Conservation (phyloP, 53 echinoderm and acorn worm species). For the Holothuria leucospilota region DNA sequence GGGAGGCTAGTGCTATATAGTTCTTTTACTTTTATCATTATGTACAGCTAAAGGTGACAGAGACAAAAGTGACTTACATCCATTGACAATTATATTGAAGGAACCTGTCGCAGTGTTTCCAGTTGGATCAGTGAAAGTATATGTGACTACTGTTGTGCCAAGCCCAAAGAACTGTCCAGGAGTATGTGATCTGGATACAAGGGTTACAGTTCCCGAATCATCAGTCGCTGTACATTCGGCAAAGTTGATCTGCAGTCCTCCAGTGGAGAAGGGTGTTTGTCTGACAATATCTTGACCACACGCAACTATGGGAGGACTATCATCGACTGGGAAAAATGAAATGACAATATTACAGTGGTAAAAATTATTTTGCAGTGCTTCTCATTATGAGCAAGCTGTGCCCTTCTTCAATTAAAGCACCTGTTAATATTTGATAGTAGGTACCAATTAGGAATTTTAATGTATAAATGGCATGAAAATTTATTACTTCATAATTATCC, state of each 20-base stretch:
- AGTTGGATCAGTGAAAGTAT: slow-evolving; percentile 6
- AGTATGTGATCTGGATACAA: slow-evolving; percentile 18
- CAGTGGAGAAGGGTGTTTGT: slow-evolving; percentile 19
- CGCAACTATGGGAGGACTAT: slow-evolving; percentile 20
- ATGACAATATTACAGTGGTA: too few species aligned
- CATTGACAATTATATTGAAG: slow-evolving; percentile 10
- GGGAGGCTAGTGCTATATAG: too few species aligned
- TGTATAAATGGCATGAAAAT: too few species aligned
- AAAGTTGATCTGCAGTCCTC: slow-evolving; percentile 21
- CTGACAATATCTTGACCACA: slow-evolving; percentile 36
- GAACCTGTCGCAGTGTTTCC: slow-evolving; percentile 6
- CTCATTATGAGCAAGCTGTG: too few species aligned
- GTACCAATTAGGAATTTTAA: too few species aligned
- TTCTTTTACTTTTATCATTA: too few species aligned
- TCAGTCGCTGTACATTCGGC: too few species aligned
- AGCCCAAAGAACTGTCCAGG: slow-evolving; percentile 54
- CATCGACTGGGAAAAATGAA: slow-evolving; percentile 45
- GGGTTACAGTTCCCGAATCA: slow-evolving; percentile 13
- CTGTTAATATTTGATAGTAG: not conserved
- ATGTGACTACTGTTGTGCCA: slow-evolving; percentile 5
- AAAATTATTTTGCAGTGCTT: too few species aligned
- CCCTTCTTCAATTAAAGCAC: not conserved
- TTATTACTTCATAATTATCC: too few species aligned
- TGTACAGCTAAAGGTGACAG: too few species aligned
- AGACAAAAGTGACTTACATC: slow-evolving; percentile 16